Percentiles rank a stretch among this genome's conserved stretches.
These are phyloP conservation scores for Oostethus manadensis DNA, from an alignment of 2,113 vertebrate species.

Conservation along the genomic window DNA sequence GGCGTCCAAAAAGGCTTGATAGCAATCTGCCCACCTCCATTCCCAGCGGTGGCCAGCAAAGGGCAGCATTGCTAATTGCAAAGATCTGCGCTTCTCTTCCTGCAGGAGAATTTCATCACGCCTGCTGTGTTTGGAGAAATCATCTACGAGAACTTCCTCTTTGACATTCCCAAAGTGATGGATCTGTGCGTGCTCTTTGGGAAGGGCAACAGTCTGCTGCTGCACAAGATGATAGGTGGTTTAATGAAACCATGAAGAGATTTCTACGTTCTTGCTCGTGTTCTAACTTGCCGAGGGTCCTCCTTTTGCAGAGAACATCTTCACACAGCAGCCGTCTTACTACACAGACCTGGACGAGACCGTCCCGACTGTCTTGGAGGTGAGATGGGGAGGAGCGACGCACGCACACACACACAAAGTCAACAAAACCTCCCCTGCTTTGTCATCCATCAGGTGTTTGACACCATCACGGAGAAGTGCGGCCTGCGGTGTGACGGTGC, in stretches of 20 bases:
- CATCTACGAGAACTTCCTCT: conserved; percentile 93
- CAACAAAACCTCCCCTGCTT: too few species aligned
- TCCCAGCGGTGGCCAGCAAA: too few species aligned
- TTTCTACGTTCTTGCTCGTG: not conserved
- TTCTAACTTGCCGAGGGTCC: too few species aligned
- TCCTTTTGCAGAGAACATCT: conserved; percentile 83
- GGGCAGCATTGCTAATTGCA: too few species aligned
- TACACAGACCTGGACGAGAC: conserved; percentile 86
- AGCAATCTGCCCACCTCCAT: too few species aligned
- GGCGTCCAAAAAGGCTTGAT: not conserved
- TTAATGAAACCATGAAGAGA: not conserved
- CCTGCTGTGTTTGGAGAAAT: conserved; percentile 90
- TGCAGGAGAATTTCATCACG: conserved; percentile 88
- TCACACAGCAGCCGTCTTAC: conserved; percentile 89
- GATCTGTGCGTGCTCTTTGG: conserved; percentile 95
- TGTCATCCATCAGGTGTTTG: conserved; percentile 76
- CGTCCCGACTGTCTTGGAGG: conserved; percentile 80
- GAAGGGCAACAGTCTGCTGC: conserved; percentile 84
- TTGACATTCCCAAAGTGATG: conserved; percentile 96
- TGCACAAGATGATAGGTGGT: conserved; percentile 94
- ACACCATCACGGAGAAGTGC: conserved; percentile 80
- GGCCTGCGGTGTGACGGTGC: conserved; percentile 80
- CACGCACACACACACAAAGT: too few species aligned
- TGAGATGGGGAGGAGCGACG: not conserved
- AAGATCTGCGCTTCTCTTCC: not conserved